phyloP scores from a whole-genome alignment of 92 coral and sea anemone genomes.

The Chrysogorgia sp. region DNA sequence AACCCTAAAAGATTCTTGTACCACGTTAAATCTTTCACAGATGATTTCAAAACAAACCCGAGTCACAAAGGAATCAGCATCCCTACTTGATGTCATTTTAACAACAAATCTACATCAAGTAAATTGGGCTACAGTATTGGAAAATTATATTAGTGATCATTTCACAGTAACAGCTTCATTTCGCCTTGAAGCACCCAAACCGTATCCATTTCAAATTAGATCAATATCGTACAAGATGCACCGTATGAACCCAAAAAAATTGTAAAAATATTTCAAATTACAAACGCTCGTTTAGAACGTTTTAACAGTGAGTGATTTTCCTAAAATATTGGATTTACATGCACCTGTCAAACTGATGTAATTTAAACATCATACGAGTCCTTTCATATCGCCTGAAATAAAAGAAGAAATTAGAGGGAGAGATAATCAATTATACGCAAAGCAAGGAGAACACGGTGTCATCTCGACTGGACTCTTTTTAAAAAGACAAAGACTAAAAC shows the following conservation, averaged over 20 bases:
- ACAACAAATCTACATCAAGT: slow-evolving; percentile 21
- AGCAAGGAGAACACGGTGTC: too few species aligned
- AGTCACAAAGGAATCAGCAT: slow-evolving; percentile 25
- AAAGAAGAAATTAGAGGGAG: slow-evolving; percentile 15
- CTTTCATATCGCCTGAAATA: slow-evolving; percentile 15
- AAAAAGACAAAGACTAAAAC: slow-evolving; percentile 12
- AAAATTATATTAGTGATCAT: slow-evolving; percentile 12
- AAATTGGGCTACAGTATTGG: slow-evolving; percentile 10
- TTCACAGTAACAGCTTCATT: slow-evolving; percentile 19
- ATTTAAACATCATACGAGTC: slow-evolving; percentile 24
- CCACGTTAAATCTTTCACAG: slow-evolving; percentile 28
- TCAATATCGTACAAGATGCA: slow-evolving; percentile 21
- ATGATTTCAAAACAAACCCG: slow-evolving; percentile 36
- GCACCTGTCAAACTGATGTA: slow-evolving; percentile 19
- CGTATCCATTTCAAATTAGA: slow-evolving; percentile 22
- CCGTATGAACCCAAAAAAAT: too few species aligned
- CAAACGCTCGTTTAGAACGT: slow-evolving; percentile 5
- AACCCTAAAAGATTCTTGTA: neutral
- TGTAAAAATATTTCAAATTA: neutral
- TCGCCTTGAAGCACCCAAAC: slow-evolving; percentile 23
- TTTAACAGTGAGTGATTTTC: slow-evolving; percentile 23
- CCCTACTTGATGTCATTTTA: slow-evolving; percentile 22
- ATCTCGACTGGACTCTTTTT: slow-evolving; percentile 12
- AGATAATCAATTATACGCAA: neutral
- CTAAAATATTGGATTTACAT: slow-evolving; percentile 12